A percentile compares a stretch with the other conserved stretches of the same genome.
Conservation (phyloP, 2,797 vertebrate genomes). For the Zenarchopterus dispar region DNA sequence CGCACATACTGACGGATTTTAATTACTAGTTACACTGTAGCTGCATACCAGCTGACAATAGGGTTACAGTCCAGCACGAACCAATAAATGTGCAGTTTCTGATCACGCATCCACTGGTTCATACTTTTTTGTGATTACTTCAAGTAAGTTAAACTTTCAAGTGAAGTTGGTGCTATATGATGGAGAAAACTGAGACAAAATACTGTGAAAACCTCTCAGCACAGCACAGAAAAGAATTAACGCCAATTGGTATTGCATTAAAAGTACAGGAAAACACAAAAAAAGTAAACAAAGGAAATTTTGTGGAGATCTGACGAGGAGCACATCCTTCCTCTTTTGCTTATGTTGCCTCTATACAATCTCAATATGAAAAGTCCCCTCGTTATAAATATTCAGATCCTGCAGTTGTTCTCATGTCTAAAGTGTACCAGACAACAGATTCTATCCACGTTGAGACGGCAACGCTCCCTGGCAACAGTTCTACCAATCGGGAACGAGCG, state of each 20-base stretch:
- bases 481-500: constrained; percentile 80
- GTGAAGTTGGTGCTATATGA: constrained; percentile 22
- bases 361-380: constrained; percentile 77
- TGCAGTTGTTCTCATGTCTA: constrained; percentile 85
- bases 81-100: constrained; percentile 32
- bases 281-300: constrained; percentile 5
- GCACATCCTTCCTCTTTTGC: constrained; percentile 23
- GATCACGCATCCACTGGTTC: constrained; percentile 14
- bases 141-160: constrained; percentile 25
- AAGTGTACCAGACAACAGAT: constrained; percentile 83
- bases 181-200: background rate
- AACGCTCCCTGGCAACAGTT: constrained; percentile 85
- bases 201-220: background rate
- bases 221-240: constrained; percentile 2
- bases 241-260: background rate
- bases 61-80: constrained; percentile 29
- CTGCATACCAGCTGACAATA: constrained; percentile 43
- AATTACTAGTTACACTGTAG: constrained; percentile 57
- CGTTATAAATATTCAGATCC: constrained; percentile 88
- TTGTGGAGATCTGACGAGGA: constrained; percentile 17
- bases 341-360: constrained; percentile 71
- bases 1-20: constrained; percentile 38
- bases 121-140: constrained; percentile 20
- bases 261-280: background rate
- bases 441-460: constrained; percentile 82